Percentiles rank a stretch among this genome's conserved stretches.
phyloP scores from a whole-genome alignment of 2,797 vertebrate genomes.

The Chrysocyon brachyurus region DNA sequence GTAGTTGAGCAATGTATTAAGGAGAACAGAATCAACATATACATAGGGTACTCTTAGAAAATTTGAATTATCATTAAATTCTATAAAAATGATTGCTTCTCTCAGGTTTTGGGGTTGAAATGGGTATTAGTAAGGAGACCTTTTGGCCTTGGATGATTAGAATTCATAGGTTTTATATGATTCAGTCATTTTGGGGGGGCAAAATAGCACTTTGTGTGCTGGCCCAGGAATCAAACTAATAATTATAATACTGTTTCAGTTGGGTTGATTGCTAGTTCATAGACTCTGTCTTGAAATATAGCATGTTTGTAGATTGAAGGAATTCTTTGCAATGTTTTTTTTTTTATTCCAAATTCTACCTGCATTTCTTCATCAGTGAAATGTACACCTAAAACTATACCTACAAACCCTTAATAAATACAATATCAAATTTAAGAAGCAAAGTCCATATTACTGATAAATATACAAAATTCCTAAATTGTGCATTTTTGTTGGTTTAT shows the following conservation, averaged over 20 bases:
- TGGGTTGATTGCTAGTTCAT: neutral
- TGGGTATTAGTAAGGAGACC: neutral
- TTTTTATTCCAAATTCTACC: constrained; percentile 24
- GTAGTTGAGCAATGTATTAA: neutral
- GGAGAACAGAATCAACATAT: neutral
- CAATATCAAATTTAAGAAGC: neutral
- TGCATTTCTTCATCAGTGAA: constrained; percentile 13
- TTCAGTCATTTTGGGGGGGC: neutral
- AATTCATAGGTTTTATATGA: constrained; percentile 36
- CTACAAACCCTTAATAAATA: neutral
- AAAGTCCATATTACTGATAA: neutral
- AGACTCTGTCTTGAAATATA: neutral
- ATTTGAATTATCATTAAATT: neutral
- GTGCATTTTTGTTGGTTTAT: neutral
- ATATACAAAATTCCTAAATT: neutral
- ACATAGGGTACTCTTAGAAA: neutral
- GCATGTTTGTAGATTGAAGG: neutral
- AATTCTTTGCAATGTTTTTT: neutral
- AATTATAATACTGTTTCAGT: neutral
- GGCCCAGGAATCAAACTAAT: neutral
- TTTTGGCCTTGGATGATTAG: constrained; percentile 11
- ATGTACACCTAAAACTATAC: neutral
- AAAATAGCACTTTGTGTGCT: constrained; percentile 23
- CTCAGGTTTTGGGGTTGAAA: neutral
- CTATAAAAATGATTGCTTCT: constrained; percentile 29